Evolutionary conservation across 2,113 vertebrate genomes (phyloP).

Genomic region (Prochilodus magdalenae): DNA sequence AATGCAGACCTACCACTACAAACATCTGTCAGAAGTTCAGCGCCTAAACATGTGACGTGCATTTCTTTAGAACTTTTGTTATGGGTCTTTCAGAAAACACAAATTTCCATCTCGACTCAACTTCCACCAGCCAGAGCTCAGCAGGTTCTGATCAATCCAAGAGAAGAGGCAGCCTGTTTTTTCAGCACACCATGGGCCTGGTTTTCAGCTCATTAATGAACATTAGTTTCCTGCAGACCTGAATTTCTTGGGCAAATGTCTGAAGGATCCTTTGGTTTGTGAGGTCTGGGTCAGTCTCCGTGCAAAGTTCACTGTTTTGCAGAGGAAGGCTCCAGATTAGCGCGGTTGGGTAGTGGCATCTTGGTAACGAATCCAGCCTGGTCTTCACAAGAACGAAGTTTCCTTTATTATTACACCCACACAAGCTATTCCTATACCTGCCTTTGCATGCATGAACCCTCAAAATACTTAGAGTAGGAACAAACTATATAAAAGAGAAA

Average conservation of each 20-base stretch:
- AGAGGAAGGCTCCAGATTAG: slow-evolving; percentile 34
- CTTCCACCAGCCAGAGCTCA: not conserved
- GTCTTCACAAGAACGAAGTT: slow-evolving; percentile 39
- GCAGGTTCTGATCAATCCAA: slow-evolving; percentile 17
- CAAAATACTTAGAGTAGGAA: not conserved
- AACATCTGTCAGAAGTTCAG: not conserved
- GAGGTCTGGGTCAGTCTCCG: slow-evolving; percentile 2
- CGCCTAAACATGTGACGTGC: not conserved
- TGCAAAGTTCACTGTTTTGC: slow-evolving; percentile 32
- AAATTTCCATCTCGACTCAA: slow-evolving; percentile 3
- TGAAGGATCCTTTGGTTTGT: slow-evolving; percentile 13
- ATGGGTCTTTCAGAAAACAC: not conserved
- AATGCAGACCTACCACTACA: not conserved
- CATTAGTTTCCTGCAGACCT: slow-evolving; percentile 47
- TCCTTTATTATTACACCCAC: slow-evolving; percentile 57
- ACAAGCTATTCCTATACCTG: slow-evolving; percentile 39
- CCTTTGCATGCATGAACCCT: slow-evolving; percentile 7
- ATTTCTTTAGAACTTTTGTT: slow-evolving; percentile 18
- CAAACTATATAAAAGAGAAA: not conserved
- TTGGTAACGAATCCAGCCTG: slow-evolving; percentile 47
- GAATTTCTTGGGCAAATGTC: slow-evolving; percentile 13
- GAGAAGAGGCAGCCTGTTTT: slow-evolving; percentile 17
- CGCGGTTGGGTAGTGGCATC: slow-evolving; percentile 35
- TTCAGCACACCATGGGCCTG: not conserved
- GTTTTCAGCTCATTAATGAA: slow-evolving; percentile 48